Evolutionary conservation across 2,113 vertebrate species (phyloP), one percentile per base, ranked within the genome.

Genomic region (Rhegmatorhina hoffmannsi): DNA sequence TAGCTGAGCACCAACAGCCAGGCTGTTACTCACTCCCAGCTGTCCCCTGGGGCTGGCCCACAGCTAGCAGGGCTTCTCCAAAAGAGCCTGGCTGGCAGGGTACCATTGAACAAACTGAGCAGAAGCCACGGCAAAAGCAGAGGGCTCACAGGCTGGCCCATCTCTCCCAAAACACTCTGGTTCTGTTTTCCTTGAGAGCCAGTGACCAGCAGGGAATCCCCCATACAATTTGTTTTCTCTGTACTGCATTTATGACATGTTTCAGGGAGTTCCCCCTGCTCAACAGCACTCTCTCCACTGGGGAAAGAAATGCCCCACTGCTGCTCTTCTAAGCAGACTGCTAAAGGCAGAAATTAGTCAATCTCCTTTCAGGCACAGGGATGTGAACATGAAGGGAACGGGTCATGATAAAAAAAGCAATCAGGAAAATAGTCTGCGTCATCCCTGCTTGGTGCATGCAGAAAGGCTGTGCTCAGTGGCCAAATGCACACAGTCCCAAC

Each of bases 341-440:
- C 10, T 31, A 23, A 31, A 46, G 29, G 67, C 58, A 86, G 44
- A 59, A 58, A 13, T 62, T 28, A 62, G n/a, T 44, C 26, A 28
- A 8, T 13, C 18, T 56, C 26, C 50, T 66, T 21, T 44, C 46
- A 66, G 44, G 28, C 18, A 67, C 21, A 17, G 0, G 2, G 59
- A 53, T 14, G 13, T 0, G 3, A 56, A 21, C 0, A 1, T 4
- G 25, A 46, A 73, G 74, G 36, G 28, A 69, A 33, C 7, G 1
- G 11, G 25, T 1, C 36, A 16, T 0, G 1, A 55, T 7, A 19
- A 73, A 52, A 79, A 78, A 46, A 85, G 17, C n/a, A 55, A 31
- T 1, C 33, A 49, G 73, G 20, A 91, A 66, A 78, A 2, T 59
- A 43, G 25, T 1, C 28, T 62, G 55, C 24, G n/a, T 33, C 72